A percentile compares a stretch with the other conserved stretches of the same genome.
phyloP scores from a whole-genome alignment of 1,140 invertebrate species.

The Asobara japonica region DNA sequence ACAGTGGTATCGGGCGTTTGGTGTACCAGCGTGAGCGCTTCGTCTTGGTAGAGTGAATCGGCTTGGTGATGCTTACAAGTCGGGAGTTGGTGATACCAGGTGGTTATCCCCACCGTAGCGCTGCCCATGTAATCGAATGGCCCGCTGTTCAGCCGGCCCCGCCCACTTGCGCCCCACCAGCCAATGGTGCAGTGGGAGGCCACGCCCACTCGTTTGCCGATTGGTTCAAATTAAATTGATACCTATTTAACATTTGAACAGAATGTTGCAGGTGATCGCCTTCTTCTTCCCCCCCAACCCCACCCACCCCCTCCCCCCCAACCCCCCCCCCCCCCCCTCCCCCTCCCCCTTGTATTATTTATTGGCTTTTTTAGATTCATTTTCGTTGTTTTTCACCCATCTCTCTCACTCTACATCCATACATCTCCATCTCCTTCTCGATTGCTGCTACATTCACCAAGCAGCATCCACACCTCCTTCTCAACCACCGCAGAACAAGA shows the following conservation, averaged over 20 bases:
- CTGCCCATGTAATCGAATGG: conserved; percentile 36
- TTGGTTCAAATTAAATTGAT: conserved; percentile 61
- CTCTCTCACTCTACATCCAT: not conserved
- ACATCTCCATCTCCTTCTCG: not conserved
- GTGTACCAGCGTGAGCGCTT: conserved; percentile 43
- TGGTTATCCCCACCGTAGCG: conserved; percentile 47
- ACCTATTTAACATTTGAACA: conserved; percentile 65
- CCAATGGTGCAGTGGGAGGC: conserved; percentile 39
- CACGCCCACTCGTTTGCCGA: conserved; percentile 48
- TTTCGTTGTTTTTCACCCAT: conserved; percentile 48
- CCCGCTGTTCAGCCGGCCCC: conserved; percentile 27
- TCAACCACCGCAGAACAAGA: not conserved
- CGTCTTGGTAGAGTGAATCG: conserved; percentile 49
- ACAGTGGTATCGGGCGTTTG: not conserved
- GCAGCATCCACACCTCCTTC: too few species aligned
- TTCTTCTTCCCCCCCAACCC: too few species aligned
- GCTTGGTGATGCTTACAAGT: conserved; percentile 46
- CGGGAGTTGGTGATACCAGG: conserved; percentile 48
- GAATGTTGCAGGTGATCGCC: conserved; percentile 60
- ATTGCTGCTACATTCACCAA: too few species aligned
- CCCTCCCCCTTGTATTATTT: conserved; percentile 63
- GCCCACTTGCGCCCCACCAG: conserved; percentile 30
- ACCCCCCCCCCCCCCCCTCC: too few species aligned
- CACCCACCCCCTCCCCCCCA: too few species aligned
- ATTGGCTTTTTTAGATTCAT: conserved; percentile 45